Evolutionary conservation across 2,113 vertebrate species (phyloP), one percentile per base, ranked within the genome.

Genomic region (Trichechus manatus): DNA sequence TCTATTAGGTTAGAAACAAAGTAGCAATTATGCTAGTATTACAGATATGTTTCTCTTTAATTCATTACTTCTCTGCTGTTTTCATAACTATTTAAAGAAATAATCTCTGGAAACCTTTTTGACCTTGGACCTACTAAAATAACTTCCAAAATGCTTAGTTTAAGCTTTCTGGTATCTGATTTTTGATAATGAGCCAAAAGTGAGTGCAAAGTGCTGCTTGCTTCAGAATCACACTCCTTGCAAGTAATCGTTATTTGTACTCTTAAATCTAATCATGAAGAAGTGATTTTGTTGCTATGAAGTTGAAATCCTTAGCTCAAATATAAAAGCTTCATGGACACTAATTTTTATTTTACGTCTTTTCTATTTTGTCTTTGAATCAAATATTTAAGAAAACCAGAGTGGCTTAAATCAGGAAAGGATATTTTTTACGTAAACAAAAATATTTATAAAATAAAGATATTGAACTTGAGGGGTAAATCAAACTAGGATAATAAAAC

Each of bases 381-480:
- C 20, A 33, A 17, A 36, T 70, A 72, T 81, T 87, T 87, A 92
- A 93, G 5, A 15, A 96, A 96, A 56, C 3, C 13, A 81, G 17
- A 84, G 1, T 23, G 10, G 0, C 1, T 93, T 87, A 86, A 14
- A 23, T 81, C 3, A 78, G 59, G 59, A 93, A 91, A 81, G 9
- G 5, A 75, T 44, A 89, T 15, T 36, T 59, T 44, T 74, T 64
- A 44, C 13, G 20, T 74, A 81, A 66, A 79, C 27, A 77, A 82
- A 97, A 95, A 64, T 75, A 75, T 77, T 91, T 92, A 63, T 56
- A 39, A 89, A 81, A 59, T 17, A 44, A 78, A 5, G 4, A 93
- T 87, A 89, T 8, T 91, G 50, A 89, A 80, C 0, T 0, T 39
- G 15, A 93, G 61, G 9, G 5, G 31, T 53, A 56, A 89, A 88